These are phyloP conservation scores for Polyodon spathula DNA, from an alignment of 2,113 vertebrate species.

Conservation along the genomic window DNA sequence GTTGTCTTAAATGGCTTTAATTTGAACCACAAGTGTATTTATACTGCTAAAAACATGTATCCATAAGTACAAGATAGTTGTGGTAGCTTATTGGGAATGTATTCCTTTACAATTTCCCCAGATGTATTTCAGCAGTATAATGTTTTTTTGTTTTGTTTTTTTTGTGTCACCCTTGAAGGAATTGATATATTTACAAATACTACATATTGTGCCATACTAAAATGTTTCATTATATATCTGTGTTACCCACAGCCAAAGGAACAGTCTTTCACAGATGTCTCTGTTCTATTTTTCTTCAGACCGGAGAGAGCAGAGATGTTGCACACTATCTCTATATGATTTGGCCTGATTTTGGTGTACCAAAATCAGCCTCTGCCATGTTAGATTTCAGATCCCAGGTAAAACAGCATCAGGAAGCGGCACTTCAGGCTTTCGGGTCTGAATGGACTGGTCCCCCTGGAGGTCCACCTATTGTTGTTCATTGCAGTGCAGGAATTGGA, in stretches of 20 bases:
- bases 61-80: too few species aligned
- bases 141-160: too few species aligned
- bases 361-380: slow-evolving; percentile 65
- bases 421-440: slow-evolving; percentile 42
- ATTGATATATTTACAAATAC: too few species aligned
- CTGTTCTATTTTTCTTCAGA: slow-evolving; percentile 30
- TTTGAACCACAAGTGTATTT: too few species aligned
- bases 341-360: slow-evolving; percentile 68
- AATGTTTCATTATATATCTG: neutral
- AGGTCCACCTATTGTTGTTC: slow-evolving; percentile 61
- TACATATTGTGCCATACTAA: neutral
- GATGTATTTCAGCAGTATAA: too few species aligned
- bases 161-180: too few species aligned
- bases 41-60: too few species aligned
- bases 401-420: slow-evolving; percentile 45
- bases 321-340: slow-evolving; percentile 65
- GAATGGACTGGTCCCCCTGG: slow-evolving; percentile 52
- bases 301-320: slow-evolving; percentile 55
- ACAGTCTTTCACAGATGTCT: neutral
- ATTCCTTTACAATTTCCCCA: too few species aligned
- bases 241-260: too few species aligned
- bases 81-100: too few species aligned
- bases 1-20: too few species aligned
- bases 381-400: slow-evolving; percentile 62
- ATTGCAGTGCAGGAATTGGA: slow-evolving; percentile 67